Evolutionary conservation across 2,113 vertebrate species (phyloP).

Genomic region (Apistogramma diplotaenia): DNA sequence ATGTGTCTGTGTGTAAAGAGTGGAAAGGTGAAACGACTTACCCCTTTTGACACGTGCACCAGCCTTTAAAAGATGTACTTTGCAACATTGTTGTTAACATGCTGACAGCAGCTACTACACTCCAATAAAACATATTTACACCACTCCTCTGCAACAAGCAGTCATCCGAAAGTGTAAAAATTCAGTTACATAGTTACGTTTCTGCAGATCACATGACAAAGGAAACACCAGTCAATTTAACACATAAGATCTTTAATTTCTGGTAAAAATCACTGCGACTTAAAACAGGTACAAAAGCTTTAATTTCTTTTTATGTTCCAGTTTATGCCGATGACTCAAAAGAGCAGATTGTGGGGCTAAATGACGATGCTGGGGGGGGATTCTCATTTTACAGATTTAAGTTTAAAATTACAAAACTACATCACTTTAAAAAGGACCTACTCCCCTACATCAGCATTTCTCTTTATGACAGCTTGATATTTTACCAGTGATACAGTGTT

Average conservation of each 20-base stretch:
- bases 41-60: constrained; percentile 8
- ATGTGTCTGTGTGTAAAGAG: not conserved
- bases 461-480: not conserved
- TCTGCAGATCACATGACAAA: not conserved
- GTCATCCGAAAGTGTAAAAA: not conserved
- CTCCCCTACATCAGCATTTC: not conserved
- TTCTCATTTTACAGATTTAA: not conserved
- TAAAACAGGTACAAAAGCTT: not conserved
- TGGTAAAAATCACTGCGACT: constrained; percentile 23
- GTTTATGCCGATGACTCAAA: not conserved
- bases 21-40: constrained; percentile 31
- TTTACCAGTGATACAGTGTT: no score
- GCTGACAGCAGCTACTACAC: constrained; percentile 16
- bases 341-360: not conserved
- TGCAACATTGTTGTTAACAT: constrained; percentile 32
- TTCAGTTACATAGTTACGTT: constrained; percentile 4
- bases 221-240: constrained; percentile 15
- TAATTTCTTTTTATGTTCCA: not conserved
- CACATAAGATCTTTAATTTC: constrained; percentile 63
- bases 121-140: constrained; percentile 6
- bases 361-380: not conserved
- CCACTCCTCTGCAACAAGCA: not conserved
- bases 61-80: constrained; percentile 28
- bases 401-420: not conserved
- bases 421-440: not conserved